Evolutionary conservation across 2,113 vertebrate genomes (phyloP).

Genomic region (Corythornis cristatus): DNA sequence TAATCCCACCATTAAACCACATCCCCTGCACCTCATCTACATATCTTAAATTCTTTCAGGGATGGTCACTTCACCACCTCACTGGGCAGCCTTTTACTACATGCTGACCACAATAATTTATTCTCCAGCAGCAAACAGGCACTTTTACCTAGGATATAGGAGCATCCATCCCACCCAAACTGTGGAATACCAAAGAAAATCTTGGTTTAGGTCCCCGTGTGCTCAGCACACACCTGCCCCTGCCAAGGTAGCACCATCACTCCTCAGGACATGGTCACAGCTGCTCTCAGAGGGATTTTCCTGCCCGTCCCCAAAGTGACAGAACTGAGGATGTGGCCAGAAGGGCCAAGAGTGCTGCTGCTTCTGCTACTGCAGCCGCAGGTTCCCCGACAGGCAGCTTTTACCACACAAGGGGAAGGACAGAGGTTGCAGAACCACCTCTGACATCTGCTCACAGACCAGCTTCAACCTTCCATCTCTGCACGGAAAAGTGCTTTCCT

Average conservation of each 20-base stretch:
- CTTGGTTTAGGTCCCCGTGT: fast-evolving
- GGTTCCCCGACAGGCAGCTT: fast-evolving
- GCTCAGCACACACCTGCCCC: neutral
- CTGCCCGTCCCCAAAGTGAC: neutral
- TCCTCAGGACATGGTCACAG: neutral
- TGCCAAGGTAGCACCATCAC: neutral
- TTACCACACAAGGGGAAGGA: neutral
- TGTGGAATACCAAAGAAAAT: neutral
- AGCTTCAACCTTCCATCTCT: neutral
- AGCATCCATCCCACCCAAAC: neutral
- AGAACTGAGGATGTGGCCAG: neutral
- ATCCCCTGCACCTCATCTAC: no score
- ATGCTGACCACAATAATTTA: neutral
- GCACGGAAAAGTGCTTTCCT: neutral
- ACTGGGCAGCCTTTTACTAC: neutral
- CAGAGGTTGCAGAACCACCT: neutral
- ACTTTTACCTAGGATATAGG: neutral
- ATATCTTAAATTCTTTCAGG: no score
- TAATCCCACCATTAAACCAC: no score
- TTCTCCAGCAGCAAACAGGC: neutral
- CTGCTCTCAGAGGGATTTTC: fast-evolving
- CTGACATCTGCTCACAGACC: neutral
- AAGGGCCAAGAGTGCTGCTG: fast-evolving
- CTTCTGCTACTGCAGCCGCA: neutral
- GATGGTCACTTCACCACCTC: no score